Evolutionary conservation across 2,797 vertebrate species (phyloP).

Genomic region (Enteromius viviparus): DNA sequence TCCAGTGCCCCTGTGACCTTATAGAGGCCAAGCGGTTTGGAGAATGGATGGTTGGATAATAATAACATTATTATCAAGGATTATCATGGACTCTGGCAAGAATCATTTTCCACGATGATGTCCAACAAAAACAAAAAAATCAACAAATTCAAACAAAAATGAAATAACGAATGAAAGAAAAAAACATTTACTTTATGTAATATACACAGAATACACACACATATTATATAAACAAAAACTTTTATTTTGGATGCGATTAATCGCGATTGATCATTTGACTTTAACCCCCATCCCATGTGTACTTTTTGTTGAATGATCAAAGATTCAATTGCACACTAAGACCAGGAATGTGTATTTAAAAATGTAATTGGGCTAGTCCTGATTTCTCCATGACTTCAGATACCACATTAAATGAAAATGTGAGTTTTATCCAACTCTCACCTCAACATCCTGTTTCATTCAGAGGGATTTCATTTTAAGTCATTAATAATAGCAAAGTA

Average conservation of each 20-base stretch:
- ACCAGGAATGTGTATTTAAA: background rate
- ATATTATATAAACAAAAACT: too few relatives aligned
- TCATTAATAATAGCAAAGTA: background rate
- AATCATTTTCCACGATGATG: background rate
- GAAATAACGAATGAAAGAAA: background rate
- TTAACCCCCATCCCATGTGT: background rate
- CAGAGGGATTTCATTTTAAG: background rate
- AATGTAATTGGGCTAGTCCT: background rate
- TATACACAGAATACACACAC: too few relatives aligned
- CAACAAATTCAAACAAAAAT: background rate
- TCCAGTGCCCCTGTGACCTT: background rate
- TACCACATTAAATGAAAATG: background rate
- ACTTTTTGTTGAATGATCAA: background rate
- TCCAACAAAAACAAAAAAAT: background rate
- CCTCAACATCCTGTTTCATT: background rate
- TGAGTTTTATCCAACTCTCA: background rate
- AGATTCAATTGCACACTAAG: background rate
- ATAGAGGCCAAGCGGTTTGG: background rate
- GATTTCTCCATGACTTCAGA: background rate
- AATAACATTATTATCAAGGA: background rate
- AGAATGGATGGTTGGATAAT: background rate
- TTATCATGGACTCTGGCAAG: background rate
- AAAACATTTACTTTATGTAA: background rate
- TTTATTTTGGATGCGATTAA: too few relatives aligned
- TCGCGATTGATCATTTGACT: too few relatives aligned